Percentiles rank a stretch among this genome's conserved stretches.
Conservation (phyloP, 2,888 invertebrate species). For the Odontomyia ornata region DNA sequence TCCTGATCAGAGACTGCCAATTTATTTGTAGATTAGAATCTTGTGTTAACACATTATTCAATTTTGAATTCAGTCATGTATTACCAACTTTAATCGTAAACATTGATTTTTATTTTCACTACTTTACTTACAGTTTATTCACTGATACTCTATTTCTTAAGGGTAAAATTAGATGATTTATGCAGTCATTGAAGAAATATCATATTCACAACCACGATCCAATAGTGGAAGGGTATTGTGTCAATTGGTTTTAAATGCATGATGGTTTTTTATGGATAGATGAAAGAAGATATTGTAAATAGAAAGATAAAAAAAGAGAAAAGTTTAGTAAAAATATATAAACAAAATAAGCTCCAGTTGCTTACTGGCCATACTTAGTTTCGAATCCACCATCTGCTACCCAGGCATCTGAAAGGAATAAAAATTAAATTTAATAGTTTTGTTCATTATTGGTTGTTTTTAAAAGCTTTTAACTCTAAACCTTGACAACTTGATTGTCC, state of each 20-base stretch:
- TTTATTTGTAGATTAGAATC: not conserved
- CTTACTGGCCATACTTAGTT: constrained; percentile 47
- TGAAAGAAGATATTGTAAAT: not conserved
- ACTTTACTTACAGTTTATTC: constrained; percentile 33
- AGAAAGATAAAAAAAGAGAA: constrained; percentile 20
- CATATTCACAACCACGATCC: not conserved
- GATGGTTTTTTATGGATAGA: not conserved
- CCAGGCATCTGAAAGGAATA: constrained; percentile 43
- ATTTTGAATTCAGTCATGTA: not conserved
- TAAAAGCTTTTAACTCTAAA: too few relatives aligned
- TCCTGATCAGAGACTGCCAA: not conserved
- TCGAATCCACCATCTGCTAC: constrained; percentile 27
- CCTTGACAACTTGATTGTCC: too few relatives aligned
- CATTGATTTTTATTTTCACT: not conserved
- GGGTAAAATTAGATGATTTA: not conserved
- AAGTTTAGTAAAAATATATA: not conserved
- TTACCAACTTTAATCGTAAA: not conserved
- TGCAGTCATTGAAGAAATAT: not conserved
- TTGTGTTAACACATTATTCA: not conserved
- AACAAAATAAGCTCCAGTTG: constrained; percentile 37
- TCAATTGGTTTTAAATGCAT: not conserved
- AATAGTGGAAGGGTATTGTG: not conserved
- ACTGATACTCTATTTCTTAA: constrained; percentile 25
- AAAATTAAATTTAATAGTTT: not conserved
- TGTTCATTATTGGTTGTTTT: too few relatives aligned